Percentiles rank a stretch among this genome's conserved stretches.
phyloP scores from a whole-genome alignment of 2,113 vertebrate genomes.

The Pontoporia blainvillei region DNA sequence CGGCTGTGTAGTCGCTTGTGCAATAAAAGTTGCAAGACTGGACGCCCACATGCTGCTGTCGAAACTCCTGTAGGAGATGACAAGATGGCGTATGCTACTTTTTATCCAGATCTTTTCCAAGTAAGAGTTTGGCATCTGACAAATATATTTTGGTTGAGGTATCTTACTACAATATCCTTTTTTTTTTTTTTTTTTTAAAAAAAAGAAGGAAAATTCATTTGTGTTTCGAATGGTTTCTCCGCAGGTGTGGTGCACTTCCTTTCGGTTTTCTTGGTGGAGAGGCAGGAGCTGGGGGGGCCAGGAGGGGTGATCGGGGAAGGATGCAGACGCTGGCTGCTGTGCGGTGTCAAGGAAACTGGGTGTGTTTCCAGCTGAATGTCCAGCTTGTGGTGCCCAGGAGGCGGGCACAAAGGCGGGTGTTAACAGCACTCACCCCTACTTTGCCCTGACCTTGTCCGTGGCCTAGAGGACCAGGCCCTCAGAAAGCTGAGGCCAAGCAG shows the following conservation, averaged over 20 bases:
- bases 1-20: rapidly evolving
- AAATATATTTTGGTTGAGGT: background rate
- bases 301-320: background rate
- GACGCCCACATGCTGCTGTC: rapidly evolving
- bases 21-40: background rate
- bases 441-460: background rate
- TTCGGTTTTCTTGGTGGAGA: background rate
- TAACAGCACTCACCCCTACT: background rate
- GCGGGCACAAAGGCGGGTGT: background rate
- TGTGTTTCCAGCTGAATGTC: background rate
- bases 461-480: background rate
- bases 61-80: background rate
- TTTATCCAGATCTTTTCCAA: background rate
- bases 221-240: background rate
- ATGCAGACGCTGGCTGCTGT: rapidly evolving
- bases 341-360: background rate
- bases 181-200: too few species aligned
- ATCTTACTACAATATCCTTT: background rate
- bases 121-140: background rate
- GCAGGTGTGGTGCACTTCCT: background rate
- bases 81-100: background rate
- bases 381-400: background rate
- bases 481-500: background rate
- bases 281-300: background rate
- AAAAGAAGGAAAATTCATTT: background rate